Conservation (phyloP, 2,113 vertebrate species). For the Mola mola region DNA sequence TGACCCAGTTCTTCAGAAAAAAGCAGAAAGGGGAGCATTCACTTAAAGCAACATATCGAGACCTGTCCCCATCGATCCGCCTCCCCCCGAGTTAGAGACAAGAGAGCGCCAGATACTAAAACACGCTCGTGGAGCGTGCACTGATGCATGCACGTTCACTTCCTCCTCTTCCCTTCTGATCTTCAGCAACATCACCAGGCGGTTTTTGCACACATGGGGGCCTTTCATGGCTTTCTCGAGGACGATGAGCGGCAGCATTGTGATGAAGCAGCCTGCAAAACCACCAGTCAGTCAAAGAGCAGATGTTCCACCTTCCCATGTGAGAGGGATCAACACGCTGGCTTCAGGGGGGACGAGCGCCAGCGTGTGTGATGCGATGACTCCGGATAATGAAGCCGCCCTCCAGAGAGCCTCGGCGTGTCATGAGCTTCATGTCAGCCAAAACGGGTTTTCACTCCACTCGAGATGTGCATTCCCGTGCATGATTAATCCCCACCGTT, state of each 20-base stretch:
- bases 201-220: constrained; percentile 14
- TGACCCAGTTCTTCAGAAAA: constrained; percentile 56
- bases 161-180: constrained; percentile 1
- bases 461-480: constrained; percentile 29
- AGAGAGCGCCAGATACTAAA: no score
- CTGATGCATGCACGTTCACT: constrained; percentile 13
- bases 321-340: neutral
- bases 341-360: neutral
- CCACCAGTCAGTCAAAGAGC: neutral
- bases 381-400: neutral
- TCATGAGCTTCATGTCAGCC: constrained; percentile 10
- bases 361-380: neutral
- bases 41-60: constrained; percentile 52
- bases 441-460: constrained; percentile 8
- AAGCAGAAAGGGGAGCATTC: constrained; percentile 45
- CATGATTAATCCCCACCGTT: constrained; percentile 51
- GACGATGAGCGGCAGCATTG: constrained; percentile 20
- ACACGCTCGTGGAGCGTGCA: constrained; percentile 18
- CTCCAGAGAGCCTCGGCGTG: constrained; percentile 9
- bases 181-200: constrained; percentile 28
- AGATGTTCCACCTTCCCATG: constrained; percentile 2
- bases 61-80: neutral
- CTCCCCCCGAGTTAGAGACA: constrained; percentile 27
- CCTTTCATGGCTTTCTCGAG: neutral
- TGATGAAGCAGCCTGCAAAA: constrained; percentile 16